These are phyloP conservation scores for Leptopilina clavipes DNA, from an alignment of 1,140 invertebrate species.

Conservation along the genomic window DNA sequence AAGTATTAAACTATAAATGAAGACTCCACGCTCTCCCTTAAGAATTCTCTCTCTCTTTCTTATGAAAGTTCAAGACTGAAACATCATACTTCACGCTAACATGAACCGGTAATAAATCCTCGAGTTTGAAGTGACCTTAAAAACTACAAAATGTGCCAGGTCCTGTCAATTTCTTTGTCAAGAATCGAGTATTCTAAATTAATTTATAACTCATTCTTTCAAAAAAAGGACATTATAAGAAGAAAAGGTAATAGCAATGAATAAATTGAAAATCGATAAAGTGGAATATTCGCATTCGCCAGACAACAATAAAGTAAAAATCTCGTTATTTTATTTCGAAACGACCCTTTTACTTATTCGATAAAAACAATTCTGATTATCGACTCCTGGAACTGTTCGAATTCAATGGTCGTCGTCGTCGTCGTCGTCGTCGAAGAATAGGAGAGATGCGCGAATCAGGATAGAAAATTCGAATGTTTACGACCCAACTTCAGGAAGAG, in stretches of 20 bases:
- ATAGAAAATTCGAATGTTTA: slow-evolving; percentile 17
- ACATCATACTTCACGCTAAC: neutral
- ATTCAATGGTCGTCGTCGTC: slow-evolving; percentile 19
- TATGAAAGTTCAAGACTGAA: neutral
- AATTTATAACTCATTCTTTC: no score
- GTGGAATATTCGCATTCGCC: neutral
- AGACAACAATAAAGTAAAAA: slow-evolving; percentile 9
- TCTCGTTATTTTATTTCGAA: slow-evolving; percentile 6
- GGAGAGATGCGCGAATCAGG: neutral
- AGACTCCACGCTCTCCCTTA: neutral
- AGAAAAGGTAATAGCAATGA: no score
- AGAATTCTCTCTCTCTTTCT: neutral
- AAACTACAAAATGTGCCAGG: neutral
- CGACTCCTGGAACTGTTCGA: neutral
- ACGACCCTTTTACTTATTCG: slow-evolving; percentile 10
- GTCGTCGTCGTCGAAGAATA: neutral
- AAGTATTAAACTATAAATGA: neutral
- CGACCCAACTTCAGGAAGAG: neutral
- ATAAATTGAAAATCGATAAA: no score
- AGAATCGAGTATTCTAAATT: no score
- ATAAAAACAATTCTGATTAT: slow-evolving; percentile 15
- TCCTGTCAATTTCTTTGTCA: no score
- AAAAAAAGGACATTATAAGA: no score
- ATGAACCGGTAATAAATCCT: slow-evolving; percentile 8
- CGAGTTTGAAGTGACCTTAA: neutral